Conservation (phyloP, 2,888 invertebrate species). For the Drosophila conformis region DNA sequence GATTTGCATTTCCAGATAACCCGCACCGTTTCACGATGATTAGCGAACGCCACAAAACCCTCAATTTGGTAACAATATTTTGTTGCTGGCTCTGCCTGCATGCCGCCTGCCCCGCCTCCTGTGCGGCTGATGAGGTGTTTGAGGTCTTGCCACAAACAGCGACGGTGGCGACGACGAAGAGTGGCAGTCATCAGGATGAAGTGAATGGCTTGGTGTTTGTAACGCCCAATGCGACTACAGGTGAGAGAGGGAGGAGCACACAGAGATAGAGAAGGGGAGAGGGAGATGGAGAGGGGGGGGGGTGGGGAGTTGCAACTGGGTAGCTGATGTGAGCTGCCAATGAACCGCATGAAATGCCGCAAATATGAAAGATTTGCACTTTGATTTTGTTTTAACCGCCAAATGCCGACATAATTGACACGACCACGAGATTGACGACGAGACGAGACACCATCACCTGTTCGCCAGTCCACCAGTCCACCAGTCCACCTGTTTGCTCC, state of each 20-base stretch:
- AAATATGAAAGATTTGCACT: slow-evolving; percentile 79
- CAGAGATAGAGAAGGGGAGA: neutral
- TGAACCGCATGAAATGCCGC: slow-evolving; percentile 64
- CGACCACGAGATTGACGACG: slow-evolving; percentile 44
- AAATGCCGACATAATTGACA: slow-evolving; percentile 75
- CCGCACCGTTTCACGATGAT: slow-evolving; percentile 70
- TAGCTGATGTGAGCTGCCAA: slow-evolving; percentile 49
- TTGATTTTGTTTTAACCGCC: slow-evolving; percentile 73
- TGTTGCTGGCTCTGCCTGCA: slow-evolving; percentile 51
- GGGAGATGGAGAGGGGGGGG: neutral
- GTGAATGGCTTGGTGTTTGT: slow-evolving; percentile 61
- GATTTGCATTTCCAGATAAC: slow-evolving; percentile 54
- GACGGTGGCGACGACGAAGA: slow-evolving; percentile 29
- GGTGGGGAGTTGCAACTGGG: neutral
- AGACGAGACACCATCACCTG: slow-evolving; percentile 40
- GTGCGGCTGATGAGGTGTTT: slow-evolving; percentile 56
- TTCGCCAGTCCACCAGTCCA: slow-evolving; percentile 5
- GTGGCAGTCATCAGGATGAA: slow-evolving; percentile 69
- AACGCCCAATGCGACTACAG: slow-evolving; percentile 71
- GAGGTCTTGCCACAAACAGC: slow-evolving; percentile 67
- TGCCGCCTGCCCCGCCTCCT: slow-evolving; percentile 38
- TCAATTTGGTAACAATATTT: slow-evolving; percentile 80
- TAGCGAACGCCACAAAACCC: slow-evolving; percentile 82
- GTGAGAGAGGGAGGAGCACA: slow-evolving; percentile 45
- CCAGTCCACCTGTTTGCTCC: slow-evolving; percentile 11